phyloP scores from a whole-genome alignment of 1,140 invertebrate species.

The Lasioglossum albipes region DNA sequence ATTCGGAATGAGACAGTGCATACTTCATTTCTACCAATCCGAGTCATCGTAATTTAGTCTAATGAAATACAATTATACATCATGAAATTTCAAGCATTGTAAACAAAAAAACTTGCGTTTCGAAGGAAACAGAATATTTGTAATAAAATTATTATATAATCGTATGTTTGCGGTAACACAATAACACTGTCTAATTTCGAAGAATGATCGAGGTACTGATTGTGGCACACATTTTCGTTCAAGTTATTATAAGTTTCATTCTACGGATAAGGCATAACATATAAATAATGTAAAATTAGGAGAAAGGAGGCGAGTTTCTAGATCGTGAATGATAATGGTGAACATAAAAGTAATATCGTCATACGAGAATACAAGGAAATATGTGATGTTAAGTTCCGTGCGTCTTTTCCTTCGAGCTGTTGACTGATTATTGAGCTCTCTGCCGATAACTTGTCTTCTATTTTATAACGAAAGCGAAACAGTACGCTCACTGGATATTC shows the following conservation, averaged over 20 bases:
- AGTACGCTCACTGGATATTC: conserved; percentile 47
- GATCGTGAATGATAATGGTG: conserved; percentile 32
- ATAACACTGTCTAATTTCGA: conserved; percentile 45
- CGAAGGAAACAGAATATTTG: not conserved
- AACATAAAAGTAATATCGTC: conserved; percentile 34
- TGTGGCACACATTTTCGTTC: conserved; percentile 31
- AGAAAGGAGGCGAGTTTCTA: conserved; percentile 45
- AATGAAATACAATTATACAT: not conserved
- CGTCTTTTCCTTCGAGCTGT: conserved; percentile 44
- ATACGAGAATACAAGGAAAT: conserved; percentile 8
- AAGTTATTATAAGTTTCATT: conserved; percentile 39
- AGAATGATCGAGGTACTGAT: conserved; percentile 13
- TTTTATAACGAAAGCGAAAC: conserved; percentile 62
- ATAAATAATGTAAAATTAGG: conserved; percentile 56
- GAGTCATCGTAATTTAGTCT: too few relatives aligned
- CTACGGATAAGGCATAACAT: conserved; percentile 24
- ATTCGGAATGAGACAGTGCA: conserved; percentile 57
- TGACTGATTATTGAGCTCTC: conserved; percentile 62
- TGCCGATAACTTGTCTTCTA: conserved; percentile 63
- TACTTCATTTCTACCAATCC: not conserved
- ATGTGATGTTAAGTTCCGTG: conserved; percentile 41
- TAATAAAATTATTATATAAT: conserved; percentile 17
- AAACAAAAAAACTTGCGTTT: not conserved
- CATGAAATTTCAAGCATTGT: conserved; percentile 6
- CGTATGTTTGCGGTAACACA: not conserved